Conservation (phyloP, 2,113 vertebrate genomes). For the Psophia crepitans region DNA sequence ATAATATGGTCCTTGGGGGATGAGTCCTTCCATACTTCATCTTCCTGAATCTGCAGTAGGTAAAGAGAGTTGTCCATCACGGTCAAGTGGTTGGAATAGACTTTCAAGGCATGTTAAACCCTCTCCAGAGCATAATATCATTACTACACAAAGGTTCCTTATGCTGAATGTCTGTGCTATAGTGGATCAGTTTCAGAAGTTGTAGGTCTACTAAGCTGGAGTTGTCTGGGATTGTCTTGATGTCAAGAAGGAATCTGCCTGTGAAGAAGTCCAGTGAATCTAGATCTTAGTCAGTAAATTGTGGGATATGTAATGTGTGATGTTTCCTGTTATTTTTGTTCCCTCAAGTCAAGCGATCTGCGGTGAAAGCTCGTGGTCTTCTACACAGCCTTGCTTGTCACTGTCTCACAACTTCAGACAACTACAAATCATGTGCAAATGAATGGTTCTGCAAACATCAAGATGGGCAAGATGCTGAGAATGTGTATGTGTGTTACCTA, state of each 20-base stretch:
- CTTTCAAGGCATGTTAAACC: neutral
- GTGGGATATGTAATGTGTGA: neutral
- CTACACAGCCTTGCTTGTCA: neutral
- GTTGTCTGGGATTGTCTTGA: neutral
- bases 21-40: neutral
- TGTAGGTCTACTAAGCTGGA: neutral
- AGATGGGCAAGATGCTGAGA: neutral
- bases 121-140: neutral
- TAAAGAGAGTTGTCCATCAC: neutral
- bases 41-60: neutral
- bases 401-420: neutral
- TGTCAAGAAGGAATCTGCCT: neutral
- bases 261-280: neutral
- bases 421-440: neutral
- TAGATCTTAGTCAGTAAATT: neutral
- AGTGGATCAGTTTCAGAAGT: neutral
- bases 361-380: neutral
- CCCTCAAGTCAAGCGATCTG: accelerated
- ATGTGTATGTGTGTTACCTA: neutral
- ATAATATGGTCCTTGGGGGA: neutral
- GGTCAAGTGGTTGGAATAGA: neutral
- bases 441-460: neutral
- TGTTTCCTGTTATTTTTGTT: neutral
- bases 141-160: neutral
- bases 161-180: neutral